Evolutionary conservation across 2,888 invertebrate genomes (phyloP).

Genomic region (Drosophila bunnanda): DNA sequence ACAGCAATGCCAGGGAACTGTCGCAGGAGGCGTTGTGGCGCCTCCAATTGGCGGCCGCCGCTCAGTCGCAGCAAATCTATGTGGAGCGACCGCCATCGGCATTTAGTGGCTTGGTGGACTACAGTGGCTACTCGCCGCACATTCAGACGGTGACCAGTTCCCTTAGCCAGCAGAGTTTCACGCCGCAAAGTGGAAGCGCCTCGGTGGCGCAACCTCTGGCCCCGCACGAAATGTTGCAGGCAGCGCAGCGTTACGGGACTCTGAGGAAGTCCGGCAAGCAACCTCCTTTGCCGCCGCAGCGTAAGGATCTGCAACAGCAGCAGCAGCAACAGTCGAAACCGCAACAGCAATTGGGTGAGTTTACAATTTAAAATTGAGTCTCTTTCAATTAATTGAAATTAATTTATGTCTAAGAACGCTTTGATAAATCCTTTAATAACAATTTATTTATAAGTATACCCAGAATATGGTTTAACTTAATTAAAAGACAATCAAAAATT

Average conservation of each 20-base stretch:
- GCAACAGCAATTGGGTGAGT: conserved; percentile 76
- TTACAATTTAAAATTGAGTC: neutral
- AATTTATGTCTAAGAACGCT: neutral
- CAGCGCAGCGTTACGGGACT: conserved; percentile 80
- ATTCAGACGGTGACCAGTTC: conserved; percentile 77
- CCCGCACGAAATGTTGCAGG: conserved; percentile 71
- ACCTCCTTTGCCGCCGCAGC: conserved; percentile 73
- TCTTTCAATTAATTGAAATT: too few species aligned
- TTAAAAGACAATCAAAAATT: neutral
- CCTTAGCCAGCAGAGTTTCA: conserved; percentile 77
- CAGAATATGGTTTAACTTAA: neutral
- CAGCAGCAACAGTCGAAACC: conserved; percentile 55
- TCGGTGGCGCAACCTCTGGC: conserved; percentile 46
- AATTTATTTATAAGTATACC: neutral
- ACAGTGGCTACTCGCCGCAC: conserved; percentile 78
- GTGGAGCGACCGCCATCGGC: conserved; percentile 81
- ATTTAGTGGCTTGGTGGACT: conserved; percentile 78
- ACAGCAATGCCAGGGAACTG: conserved; percentile 77
- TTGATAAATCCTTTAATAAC: neutral
- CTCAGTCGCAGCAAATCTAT: conserved; percentile 77
- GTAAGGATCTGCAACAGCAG: conserved; percentile 72
- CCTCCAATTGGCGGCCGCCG: conserved; percentile 75
- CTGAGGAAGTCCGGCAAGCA: conserved; percentile 76
- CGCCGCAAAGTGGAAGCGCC: conserved; percentile 46
- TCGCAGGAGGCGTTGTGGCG: conserved; percentile 82